A percentile compares a stretch with the other conserved stretches of the same genome.
These are phyloP conservation scores for Ostrea edulis DNA, from an alignment of 1,140 invertebrate species.

Conservation along the genomic window DNA sequence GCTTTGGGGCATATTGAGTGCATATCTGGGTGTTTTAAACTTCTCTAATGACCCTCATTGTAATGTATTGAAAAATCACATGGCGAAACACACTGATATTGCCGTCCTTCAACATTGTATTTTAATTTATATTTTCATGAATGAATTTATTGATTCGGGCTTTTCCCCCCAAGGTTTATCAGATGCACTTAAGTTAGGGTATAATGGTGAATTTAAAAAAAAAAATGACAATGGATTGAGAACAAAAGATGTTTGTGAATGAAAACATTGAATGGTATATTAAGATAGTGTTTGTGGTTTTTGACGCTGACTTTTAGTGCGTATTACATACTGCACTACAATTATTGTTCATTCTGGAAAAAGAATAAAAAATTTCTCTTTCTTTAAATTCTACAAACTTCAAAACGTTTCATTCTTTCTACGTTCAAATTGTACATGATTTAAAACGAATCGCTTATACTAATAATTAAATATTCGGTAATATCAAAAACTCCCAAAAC, in stretches of 20 bases:
- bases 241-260: neutral
- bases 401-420: too few relatives aligned
- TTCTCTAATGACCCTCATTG: neutral
- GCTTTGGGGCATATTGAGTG: neutral
- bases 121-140: neutral
- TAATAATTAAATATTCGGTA: too few relatives aligned
- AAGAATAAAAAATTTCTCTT: too few relatives aligned
- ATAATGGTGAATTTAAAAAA: too few relatives aligned
- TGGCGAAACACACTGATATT: too few relatives aligned
- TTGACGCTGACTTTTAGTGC: too few relatives aligned
- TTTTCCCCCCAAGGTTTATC: neutral
- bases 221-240: neutral
- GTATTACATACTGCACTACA: too few relatives aligned
- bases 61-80: neutral
- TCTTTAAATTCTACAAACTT: too few relatives aligned
- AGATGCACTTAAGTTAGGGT: conserved; percentile 20
- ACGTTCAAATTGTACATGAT: too few relatives aligned
- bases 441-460: too few relatives aligned
- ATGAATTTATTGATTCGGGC: neutral
- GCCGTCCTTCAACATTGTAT: neutral
- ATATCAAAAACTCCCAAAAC: too few relatives aligned
- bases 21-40: neutral
- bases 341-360: too few relatives aligned
- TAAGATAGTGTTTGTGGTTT: neutral
- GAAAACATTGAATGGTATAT: neutral